Evolutionary conservation across 2,113 vertebrate species (phyloP).

Genomic region (Vidua chalybeata): DNA sequence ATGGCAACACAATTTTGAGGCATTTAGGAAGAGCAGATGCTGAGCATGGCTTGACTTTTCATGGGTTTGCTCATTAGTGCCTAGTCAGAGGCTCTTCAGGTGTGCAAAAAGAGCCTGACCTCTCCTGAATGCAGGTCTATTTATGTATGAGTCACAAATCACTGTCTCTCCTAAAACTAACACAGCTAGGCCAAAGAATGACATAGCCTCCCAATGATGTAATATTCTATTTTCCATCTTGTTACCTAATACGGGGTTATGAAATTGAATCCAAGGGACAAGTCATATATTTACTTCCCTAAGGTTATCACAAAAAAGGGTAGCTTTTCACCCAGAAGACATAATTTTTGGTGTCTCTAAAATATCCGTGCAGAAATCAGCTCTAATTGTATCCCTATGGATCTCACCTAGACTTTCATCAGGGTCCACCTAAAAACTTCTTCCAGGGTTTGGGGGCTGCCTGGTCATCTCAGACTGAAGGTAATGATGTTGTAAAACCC

Average conservation of each 20-base stretch:
- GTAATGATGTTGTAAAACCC: background rate
- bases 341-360: background rate
- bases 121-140: background rate
- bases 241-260: slow-evolving; percentile 6
- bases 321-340: slow-evolving; percentile 6
- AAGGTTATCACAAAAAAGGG: background rate
- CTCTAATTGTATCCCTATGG: background rate
- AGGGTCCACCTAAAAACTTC: background rate
- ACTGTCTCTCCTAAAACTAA: background rate
- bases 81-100: background rate
- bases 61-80: background rate
- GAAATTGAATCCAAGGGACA: background rate
- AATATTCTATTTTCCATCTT: background rate
- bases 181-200: background rate
- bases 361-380: background rate
- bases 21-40: background rate
- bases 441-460: background rate
- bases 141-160: slow-evolving; percentile 24
- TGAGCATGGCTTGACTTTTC: background rate
- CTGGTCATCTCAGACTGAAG: background rate
- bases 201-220: background rate
- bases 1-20: background rate
- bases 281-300: slow-evolving; percentile 1
- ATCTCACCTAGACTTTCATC: background rate
- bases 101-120: background rate